Evolutionary conservation across 2,888 invertebrate genomes (phyloP).

Genomic region (Phortica okadai): DNA sequence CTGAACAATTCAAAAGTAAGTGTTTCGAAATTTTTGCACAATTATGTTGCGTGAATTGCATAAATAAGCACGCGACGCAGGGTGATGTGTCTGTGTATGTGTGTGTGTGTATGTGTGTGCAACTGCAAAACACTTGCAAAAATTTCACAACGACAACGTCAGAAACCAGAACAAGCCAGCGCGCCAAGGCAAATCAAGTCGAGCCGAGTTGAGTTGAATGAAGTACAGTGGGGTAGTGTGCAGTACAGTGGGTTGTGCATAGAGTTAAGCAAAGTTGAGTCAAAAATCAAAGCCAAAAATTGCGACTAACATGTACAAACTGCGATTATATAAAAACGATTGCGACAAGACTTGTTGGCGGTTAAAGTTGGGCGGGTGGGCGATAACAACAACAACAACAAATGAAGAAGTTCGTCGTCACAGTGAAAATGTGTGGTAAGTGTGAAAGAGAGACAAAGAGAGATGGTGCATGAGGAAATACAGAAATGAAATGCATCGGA

Average conservation of each 20-base stretch:
- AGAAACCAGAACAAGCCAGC: constrained; percentile 12
- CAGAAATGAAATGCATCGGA: background rate
- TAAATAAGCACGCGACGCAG: constrained; percentile 22
- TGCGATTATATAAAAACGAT: constrained; percentile 4
- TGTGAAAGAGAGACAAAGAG: background rate
- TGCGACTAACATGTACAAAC: constrained; percentile 2
- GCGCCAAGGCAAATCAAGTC: background rate
- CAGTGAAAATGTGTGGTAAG: too few species aligned
- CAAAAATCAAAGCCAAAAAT: constrained; percentile 30
- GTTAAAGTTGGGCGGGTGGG: background rate
- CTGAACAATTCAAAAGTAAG: constrained; percentile 39
- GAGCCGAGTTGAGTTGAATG: background rate
- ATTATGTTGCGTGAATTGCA: constrained; percentile 39
- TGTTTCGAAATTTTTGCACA: constrained; percentile 38
- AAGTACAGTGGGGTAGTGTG: too few species aligned
- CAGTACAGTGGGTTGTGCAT: too few species aligned
- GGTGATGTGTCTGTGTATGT: background rate
- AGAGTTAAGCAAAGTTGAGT: background rate
- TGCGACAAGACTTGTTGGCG: background rate
- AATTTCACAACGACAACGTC: background rate
- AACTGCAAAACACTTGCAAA: background rate
- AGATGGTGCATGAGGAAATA: background rate
- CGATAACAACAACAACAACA: background rate
- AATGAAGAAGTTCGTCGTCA: constrained; percentile 15
- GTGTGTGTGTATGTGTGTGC: background rate